phyloP scores from a whole-genome alignment of 2,113 vertebrate genomes.

The Zapus hudsonius region DNA sequence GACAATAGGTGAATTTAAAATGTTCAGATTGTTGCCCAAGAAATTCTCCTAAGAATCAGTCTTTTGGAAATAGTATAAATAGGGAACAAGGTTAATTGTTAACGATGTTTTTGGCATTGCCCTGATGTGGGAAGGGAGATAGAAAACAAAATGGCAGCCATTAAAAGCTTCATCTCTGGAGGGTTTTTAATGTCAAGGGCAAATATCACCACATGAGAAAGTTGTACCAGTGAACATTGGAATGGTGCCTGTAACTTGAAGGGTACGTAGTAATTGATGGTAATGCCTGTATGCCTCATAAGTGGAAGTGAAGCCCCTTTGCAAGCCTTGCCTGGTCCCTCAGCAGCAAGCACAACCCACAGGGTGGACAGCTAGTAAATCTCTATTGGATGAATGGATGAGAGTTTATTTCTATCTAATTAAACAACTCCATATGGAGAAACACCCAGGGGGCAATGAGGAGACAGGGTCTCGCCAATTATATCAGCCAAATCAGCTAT shows the following conservation, averaged over 20 bases:
- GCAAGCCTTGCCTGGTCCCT: background rate
- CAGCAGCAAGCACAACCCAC: background rate
- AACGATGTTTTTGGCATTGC: background rate
- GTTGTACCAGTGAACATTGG: background rate
- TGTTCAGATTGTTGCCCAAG: background rate
- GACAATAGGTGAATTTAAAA: background rate
- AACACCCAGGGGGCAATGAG: slow-evolving; percentile 57
- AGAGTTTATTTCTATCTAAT: slow-evolving; percentile 70
- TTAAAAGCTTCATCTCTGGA: background rate
- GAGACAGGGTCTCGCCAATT: slow-evolving; percentile 51
- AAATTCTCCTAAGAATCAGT: background rate
- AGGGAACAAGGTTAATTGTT: background rate
- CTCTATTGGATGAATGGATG: slow-evolving; percentile 61
- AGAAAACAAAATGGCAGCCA: background rate
- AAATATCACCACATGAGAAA: background rate
- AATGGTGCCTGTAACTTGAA: background rate
- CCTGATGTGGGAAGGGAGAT: background rate
- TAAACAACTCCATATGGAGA: slow-evolving; percentile 73
- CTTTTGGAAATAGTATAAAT: background rate
- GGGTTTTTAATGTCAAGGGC: background rate
- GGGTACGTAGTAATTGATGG: too few species aligned
- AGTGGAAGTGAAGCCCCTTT: background rate
- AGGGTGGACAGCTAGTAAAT: slow-evolving; percentile 31
- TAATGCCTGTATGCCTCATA: accelerated
- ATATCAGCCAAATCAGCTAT: slow-evolving; percentile 60